Base-by-base conservation (phyloP, 2,888 invertebrate genomes). In the Dicranocentrus wangi region DNA sequence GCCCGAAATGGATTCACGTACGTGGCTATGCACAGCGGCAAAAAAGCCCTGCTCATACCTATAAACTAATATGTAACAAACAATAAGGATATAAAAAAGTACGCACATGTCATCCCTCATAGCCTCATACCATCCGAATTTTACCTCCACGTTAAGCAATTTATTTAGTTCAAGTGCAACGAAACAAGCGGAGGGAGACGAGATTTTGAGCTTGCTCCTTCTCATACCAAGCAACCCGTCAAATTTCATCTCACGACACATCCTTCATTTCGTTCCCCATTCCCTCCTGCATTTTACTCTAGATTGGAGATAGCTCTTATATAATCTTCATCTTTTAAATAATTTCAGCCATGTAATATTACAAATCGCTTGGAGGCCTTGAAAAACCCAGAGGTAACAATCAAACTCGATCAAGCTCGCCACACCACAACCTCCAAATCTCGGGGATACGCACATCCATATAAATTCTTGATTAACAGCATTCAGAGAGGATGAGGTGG, bases 361-460 rank as follows among this genome's bases (percentile, higher is more conserved):
- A 51, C 61, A 81, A 81, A 75, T 81, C 73, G 81, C 81, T 81
- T 53, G 43, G 53, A 81, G 81, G 73, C 61, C 63, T 75, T 68
- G 58, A 60, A 71, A 71, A 73, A 51, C n/a, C n/a, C n/a, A n/a
- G n/a, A n/a, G n/a, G n/a, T n/a, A n/a, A n/a, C n/a, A n/a, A n/a
- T n/a, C n/a, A n/a, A n/a, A n/a, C n/a, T n/a, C n/a, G n/a, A n/a
- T n/a, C n/a, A n/a, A n/a, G n/a, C n/a, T n/a, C n/a, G n/a, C n/a
- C 51, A 8, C 21, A 17, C 10, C 39, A 65, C 63, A 21, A 21
- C 8, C 27, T 47, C 17, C 3, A 71, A 71, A 55, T 19, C 42
- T 23, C 58, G 21, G 19, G 10, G 39, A 21, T 47, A 28, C 42
- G 13, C 19, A 61, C 32, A 58, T 25, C 25, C 27, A 8, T 1